Base-by-base conservation (phyloP, 2,797 vertebrate genomes). In the Esox masquinongy region DNA sequence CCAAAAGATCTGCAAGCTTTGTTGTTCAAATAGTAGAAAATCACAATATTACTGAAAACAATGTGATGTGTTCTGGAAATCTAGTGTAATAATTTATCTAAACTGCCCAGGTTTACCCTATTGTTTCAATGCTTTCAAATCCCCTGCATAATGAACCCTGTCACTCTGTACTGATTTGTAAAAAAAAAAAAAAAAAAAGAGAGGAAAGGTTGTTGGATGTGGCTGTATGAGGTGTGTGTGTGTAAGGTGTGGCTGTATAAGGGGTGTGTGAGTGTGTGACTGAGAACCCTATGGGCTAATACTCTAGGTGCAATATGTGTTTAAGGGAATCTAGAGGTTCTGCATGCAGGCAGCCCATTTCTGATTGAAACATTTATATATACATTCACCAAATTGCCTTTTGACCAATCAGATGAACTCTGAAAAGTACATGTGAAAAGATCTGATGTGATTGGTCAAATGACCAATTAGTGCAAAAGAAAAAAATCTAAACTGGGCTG, bases 271-370 rank as follows among this genome's bases (percentile, higher is more conserved):
- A 47, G 19, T 77, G 74, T 78, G 76, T n/a, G n/a, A n/a, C n/a
- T 77, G 63, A 72, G 64, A 85, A 78, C 83, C 81, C 63, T 75
- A 79, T 89, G 81, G 75, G 82, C 34, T 86, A 82, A 77, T 75
- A 67, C 87, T 84, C 82, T 74, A 73, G 61, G 88, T 91, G 86
- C 88, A 90, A 88, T 89, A 89, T 91, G 80, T 76, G 73, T 81
- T 49, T 12, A 63, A 82, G 75, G 53, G 3, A 66, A 74, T 64
- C 59, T 68, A 77, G 71, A 80, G 81, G 81, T 86, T 87, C 49
- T 81, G 4, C 36, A 39, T 39, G 36, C 36, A 8, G 36, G 2
- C 36, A 39, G 36, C 36, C 36, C 39, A 14, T 51, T 50, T 82
- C 69, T 80, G 43, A 78, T 59, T 47, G 1, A 47, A 47, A 47